Evolutionary conservation across 2,113 vertebrate genomes (phyloP).

Genomic region (Brachyistius frenatus): DNA sequence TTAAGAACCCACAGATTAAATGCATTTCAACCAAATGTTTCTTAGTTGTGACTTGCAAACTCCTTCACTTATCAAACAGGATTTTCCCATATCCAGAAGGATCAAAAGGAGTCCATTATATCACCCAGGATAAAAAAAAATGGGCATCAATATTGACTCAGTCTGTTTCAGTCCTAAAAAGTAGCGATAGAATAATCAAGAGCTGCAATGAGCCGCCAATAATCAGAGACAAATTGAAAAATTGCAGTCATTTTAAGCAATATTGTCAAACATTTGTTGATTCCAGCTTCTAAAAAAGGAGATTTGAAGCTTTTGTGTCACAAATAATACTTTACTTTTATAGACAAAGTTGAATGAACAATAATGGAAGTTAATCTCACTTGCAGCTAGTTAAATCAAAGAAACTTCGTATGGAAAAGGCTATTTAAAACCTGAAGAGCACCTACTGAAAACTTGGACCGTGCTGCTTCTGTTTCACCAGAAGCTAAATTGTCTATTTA

Average conservation of each 20-base stretch:
- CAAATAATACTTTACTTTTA: too few relatives aligned
- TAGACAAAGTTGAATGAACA: too few relatives aligned
- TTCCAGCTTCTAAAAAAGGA: too few relatives aligned
- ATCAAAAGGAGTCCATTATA: neutral
- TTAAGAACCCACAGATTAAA: slow-evolving; percentile 12
- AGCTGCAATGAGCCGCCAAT: too few relatives aligned
- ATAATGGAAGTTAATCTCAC: neutral
- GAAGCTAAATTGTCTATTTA: slow-evolving; percentile 27
- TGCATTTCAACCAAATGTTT: neutral
- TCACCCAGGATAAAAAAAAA: neutral
- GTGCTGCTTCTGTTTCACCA: neutral
- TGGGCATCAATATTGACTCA: too few relatives aligned
- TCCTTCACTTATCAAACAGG: neutral
- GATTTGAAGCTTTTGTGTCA: too few relatives aligned
- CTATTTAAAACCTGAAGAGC: neutral
- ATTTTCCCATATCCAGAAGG: neutral
- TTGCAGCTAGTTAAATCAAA: neutral
- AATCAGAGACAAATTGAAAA: too few relatives aligned
- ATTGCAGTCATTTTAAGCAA: too few relatives aligned
- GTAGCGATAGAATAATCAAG: too few relatives aligned
- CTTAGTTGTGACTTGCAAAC: neutral
- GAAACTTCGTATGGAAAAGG: neutral
- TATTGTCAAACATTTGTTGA: too few relatives aligned
- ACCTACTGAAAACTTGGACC: slow-evolving; percentile 5
- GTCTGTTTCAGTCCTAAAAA: too few relatives aligned